Percentiles rank a stretch among this genome's conserved stretches.
Evolutionary conservation across 2,797 vertebrate species (phyloP).

Genomic region (Phoebastria nigripes): DNA sequence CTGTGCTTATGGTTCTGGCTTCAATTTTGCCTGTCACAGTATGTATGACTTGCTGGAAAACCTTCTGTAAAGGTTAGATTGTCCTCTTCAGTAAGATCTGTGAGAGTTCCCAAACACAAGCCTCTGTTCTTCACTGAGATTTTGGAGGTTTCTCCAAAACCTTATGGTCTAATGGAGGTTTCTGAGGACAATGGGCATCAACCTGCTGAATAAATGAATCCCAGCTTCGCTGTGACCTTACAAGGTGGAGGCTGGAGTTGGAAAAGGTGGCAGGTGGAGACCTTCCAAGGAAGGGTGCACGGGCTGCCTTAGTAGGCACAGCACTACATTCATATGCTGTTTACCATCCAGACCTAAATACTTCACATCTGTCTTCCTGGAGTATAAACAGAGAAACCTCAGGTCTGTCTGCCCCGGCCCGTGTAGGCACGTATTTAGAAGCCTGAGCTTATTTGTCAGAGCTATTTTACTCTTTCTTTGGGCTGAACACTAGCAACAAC

Average conservation of each 20-base stretch:
- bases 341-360: not conserved
- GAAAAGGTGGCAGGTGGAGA: not conserved
- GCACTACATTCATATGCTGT: rapidly evolving
- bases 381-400: not conserved
- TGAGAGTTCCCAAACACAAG: not conserved
- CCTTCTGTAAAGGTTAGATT: not conserved
- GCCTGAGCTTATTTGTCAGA: not conserved
- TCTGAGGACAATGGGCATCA: not conserved
- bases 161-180: not conserved
- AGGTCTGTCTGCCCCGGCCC: not conserved
- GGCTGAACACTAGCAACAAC: not conserved
- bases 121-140: not conserved
- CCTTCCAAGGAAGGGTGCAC: not conserved
- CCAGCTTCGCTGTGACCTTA: not conserved
- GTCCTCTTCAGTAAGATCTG: not conserved
- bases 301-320: not conserved
- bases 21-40: not conserved
- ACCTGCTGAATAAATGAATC: not conserved
- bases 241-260: not conserved
- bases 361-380: not conserved
- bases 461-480: not conserved
- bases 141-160: not conserved
- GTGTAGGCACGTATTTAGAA: not conserved
- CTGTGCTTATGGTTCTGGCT: not conserved
- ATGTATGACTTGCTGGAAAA: not conserved